Percentiles rank a stretch among this genome's conserved stretches.
These are phyloP conservation scores for Gallinago undulata DNA, from an alignment of 2,113 vertebrate genomes.

Conservation along the genomic window DNA sequence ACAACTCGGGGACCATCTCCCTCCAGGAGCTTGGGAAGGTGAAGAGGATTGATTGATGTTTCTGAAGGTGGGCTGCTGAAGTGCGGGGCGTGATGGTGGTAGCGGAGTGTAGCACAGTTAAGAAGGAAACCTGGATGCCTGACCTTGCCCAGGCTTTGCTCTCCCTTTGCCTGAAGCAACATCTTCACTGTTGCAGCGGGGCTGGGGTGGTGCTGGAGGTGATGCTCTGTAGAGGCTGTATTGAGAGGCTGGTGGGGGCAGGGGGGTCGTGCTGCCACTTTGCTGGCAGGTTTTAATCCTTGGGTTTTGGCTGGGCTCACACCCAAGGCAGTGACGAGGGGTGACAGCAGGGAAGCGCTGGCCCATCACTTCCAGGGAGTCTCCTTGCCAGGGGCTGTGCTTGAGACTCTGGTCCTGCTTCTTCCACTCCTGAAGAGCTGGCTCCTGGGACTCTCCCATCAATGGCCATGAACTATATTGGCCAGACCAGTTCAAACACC, in stretches of 20 bases:
- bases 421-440: not conserved
- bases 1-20: not conserved
- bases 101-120: not conserved
- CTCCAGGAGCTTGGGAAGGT: not conserved
- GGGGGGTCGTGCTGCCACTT: too few species aligned
- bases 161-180: not conserved
- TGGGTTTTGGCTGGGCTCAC: too few species aligned
- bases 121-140: not conserved
- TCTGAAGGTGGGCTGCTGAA: not conserved
- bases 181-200: accelerated
- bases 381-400: not conserved
- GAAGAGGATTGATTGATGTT: not conserved
- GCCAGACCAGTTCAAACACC: not conserved
- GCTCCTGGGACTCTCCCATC: not conserved
- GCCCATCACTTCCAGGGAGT: accelerated
- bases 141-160: not conserved
- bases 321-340: too few species aligned
- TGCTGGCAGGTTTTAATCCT: too few species aligned
- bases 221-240: not conserved
- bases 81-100: not conserved
- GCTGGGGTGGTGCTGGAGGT: not conserved
- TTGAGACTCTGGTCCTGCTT: accelerated
- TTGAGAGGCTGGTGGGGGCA: not conserved
- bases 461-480: not conserved
- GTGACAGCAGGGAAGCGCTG: accelerated